A percentile compares a stretch with the other conserved stretches of the same genome.
Conservation (phyloP, 2,888 invertebrate genomes). For the Isoperla grammatica region DNA sequence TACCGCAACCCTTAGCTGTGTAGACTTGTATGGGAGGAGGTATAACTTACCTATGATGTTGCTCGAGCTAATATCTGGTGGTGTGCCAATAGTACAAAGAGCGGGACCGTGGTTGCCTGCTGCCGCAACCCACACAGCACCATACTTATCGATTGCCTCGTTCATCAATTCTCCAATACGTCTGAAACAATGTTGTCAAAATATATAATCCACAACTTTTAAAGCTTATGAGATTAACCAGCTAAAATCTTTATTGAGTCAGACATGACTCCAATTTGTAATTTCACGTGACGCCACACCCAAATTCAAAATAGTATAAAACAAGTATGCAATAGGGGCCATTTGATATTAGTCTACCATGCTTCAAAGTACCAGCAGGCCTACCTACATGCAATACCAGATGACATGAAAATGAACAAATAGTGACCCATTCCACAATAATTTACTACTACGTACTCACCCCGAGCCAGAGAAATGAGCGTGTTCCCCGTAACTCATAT, state of each 20-base stretch:
- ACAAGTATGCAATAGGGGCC: too few species aligned
- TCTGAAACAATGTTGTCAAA: conserved; percentile 52
- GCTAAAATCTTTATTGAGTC: neutral
- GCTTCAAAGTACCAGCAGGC: too few species aligned
- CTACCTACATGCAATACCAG: too few species aligned
- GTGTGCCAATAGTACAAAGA: conserved; percentile 86
- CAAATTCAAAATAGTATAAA: too few species aligned
- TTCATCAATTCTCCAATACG: conserved; percentile 80
- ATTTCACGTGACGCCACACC: neutral
- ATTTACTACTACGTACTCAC: too few species aligned
- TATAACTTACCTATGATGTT: conserved; percentile 75
- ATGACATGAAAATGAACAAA: too few species aligned
- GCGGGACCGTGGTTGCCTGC: conserved; percentile 96
- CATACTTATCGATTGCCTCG: conserved; percentile 85
- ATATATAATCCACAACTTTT: conserved; percentile 15
- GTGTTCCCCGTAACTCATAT: conserved; percentile 98
- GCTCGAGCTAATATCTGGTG: conserved; percentile 76
- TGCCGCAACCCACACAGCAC: conserved; percentile 87
- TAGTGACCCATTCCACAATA: too few species aligned
- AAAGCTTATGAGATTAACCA: neutral
- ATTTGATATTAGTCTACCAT: too few species aligned
- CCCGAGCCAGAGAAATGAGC: conserved; percentile 87
- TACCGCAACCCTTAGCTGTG: too few species aligned
- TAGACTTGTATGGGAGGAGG: too few species aligned
- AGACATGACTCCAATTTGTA: too few species aligned